A percentile compares a stretch with the other conserved stretches of the same genome.
Evolutionary conservation across 2,113 vertebrate species (phyloP).

Genomic region (Casuarius casuarius): DNA sequence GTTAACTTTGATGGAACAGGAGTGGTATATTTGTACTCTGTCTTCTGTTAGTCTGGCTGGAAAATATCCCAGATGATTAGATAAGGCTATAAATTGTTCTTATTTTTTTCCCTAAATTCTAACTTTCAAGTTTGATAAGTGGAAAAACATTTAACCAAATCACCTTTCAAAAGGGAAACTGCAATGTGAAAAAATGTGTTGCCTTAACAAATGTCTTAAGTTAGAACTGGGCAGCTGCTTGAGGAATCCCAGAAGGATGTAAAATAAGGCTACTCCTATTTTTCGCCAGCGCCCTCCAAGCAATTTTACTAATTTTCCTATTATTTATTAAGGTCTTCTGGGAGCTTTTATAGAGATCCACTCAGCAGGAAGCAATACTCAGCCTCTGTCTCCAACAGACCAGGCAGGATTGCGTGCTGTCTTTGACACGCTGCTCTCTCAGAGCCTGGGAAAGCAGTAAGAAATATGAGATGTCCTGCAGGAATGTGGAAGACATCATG

Average conservation of each 20-base stretch:
- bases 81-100: neutral
- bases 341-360: neutral
- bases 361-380: neutral
- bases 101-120: neutral
- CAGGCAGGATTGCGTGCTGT: accelerated
- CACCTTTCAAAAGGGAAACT: neutral
- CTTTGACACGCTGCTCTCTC: neutral
- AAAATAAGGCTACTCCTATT: neutral
- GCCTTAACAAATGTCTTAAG: neutral
- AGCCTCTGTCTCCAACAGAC: neutral
- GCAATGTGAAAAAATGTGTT: neutral
- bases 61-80: neutral
- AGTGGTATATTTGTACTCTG: neutral
- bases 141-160: neutral
- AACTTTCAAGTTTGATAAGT: neutral
- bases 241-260: neutral
- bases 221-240: neutral
- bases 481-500: neutral
- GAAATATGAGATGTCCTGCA: conserved; percentile 25
- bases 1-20: neutral
- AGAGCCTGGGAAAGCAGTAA: conserved; percentile 15
- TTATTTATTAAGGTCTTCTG: neutral
- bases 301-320: neutral
- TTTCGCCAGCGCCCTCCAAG: neutral
- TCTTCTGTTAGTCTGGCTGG: neutral